A percentile compares a stretch with the other conserved stretches of the same genome.
These are phyloP conservation scores for Centropristis striata DNA, from an alignment of 2,113 vertebrate species.

Conservation along the genomic window DNA sequence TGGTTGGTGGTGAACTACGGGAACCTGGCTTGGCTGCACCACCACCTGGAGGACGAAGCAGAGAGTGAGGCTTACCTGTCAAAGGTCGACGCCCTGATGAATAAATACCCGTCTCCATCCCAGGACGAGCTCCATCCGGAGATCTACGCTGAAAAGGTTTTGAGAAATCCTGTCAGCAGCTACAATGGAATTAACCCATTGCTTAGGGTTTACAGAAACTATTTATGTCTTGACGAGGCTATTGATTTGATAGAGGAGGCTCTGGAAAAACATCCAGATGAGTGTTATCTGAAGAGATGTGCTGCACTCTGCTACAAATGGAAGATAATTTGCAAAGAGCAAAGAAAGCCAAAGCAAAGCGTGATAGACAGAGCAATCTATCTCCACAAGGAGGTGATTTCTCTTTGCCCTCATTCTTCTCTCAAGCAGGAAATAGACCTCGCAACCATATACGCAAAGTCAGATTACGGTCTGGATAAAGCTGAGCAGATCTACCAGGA, in stretches of 20 bases:
- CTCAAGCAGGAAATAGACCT: not conserved
- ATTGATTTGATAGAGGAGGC: slow-evolving; percentile 46
- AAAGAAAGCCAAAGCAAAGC: not conserved
- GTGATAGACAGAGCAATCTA: slow-evolving; percentile 15
- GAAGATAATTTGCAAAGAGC: slow-evolving; percentile 12
- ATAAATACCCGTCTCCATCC: slow-evolving; percentile 33
- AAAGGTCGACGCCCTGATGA: slow-evolving; percentile 47
- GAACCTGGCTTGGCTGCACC: slow-evolving; percentile 74
- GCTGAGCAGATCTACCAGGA: slow-evolving; percentile 43
- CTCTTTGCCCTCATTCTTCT: slow-evolving; percentile 44
- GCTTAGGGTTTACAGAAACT: slow-evolving; percentile 23
- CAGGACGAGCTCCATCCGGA: slow-evolving; percentile 55
- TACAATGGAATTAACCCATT: slow-evolving; percentile 52
- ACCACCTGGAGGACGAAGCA: slow-evolving; percentile 30
- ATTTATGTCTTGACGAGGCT: slow-evolving; percentile 25
- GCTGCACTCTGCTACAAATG: slow-evolving; percentile 51
- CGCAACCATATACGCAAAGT: slow-evolving; percentile 32
- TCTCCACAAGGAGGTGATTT: slow-evolving; percentile 39
- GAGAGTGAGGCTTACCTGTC: slow-evolving; percentile 50
- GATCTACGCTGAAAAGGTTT: slow-evolving; percentile 51
- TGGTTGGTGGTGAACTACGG: slow-evolving; percentile 70
- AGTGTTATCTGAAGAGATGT: slow-evolving; percentile 52
- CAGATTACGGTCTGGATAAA: not conserved
- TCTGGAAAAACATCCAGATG: slow-evolving; percentile 45
- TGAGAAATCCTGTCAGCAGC: slow-evolving; percentile 48